Conservation (phyloP, 2,113 vertebrate species). For the Apus apus region DNA sequence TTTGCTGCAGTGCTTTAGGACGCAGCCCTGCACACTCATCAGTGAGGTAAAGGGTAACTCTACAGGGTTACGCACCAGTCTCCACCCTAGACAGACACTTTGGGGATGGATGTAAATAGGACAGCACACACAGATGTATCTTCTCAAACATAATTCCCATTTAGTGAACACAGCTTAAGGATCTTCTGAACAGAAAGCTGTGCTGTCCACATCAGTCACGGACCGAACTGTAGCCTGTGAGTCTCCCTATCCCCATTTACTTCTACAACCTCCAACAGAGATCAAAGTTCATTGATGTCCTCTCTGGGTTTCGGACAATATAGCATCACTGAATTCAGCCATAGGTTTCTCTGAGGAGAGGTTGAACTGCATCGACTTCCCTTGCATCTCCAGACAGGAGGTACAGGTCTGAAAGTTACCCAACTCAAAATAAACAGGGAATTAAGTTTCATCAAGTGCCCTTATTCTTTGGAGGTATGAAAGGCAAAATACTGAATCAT, state of each 20-base stretch:
- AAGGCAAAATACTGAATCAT: background rate
- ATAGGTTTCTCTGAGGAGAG: background rate
- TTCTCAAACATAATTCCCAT: background rate
- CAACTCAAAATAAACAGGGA: background rate
- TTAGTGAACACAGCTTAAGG: background rate
- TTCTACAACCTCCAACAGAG: background rate
- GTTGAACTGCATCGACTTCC: background rate
- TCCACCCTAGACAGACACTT: background rate
- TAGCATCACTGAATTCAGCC: rapidly evolving
- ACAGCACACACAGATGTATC: background rate
- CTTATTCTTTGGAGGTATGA: background rate
- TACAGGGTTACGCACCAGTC: rapidly evolving
- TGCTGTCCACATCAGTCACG: rapidly evolving
- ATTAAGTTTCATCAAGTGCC: background rate
- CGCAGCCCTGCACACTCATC: background rate
- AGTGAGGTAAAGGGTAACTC: background rate
- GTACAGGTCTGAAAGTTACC: background rate
- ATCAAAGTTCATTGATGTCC: background rate
- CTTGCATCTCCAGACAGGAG: background rate
- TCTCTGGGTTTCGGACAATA: background rate
- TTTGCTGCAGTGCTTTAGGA: background rate
- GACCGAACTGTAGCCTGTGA: background rate
- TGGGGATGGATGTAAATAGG: background rate
- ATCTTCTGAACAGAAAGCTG: background rate
- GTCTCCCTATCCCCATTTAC: background rate